Percentiles rank a stretch among this genome's conserved stretches.
Conservation (phyloP, 2,113 vertebrate genomes). For the Spea bombifrons region DNA sequence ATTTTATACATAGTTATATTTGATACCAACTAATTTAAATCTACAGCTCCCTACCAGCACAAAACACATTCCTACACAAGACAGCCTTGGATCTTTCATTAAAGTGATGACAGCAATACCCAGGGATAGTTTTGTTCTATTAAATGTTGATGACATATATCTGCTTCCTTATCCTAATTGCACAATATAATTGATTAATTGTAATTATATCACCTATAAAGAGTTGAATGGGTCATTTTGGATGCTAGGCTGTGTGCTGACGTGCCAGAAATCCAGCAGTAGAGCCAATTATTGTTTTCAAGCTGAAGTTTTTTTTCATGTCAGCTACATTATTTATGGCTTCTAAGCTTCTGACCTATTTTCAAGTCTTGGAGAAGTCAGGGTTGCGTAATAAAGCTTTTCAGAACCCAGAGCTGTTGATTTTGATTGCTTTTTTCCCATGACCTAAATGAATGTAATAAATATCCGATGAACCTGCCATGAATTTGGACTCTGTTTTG, state of each 20-base stretch:
- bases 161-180: constrained; percentile 4
- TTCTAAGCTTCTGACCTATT: constrained; percentile 37
- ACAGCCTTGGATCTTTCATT: neutral
- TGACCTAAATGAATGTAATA: constrained; percentile 31
- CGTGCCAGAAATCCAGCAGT: constrained; percentile 8
- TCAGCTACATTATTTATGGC: constrained; percentile 31
- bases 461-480: constrained; percentile 33
- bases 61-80: constrained; percentile 1
- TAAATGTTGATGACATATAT: constrained; percentile 19
- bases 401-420: constrained; percentile 11
- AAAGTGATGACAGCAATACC: constrained; percentile 1
- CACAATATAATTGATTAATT: constrained; percentile 14
- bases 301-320: neutral
- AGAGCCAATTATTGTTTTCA: constrained; percentile 25
- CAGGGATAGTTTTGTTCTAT: constrained; percentile 9
- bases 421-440: constrained; percentile 23
- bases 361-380: constrained; percentile 14
- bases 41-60: too few relatives aligned
- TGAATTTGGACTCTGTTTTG: constrained; percentile 13
- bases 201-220: constrained; percentile 5
- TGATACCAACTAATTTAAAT: too few relatives aligned
- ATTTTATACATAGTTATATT: too few relatives aligned
- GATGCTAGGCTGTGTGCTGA: constrained; percentile 11
- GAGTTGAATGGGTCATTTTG: neutral
- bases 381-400: constrained; percentile 19